A percentile compares a stretch with the other conserved stretches of the same genome.
Conservation (phyloP, 1,140 invertebrate species). For the Solenopsis fugax region DNA sequence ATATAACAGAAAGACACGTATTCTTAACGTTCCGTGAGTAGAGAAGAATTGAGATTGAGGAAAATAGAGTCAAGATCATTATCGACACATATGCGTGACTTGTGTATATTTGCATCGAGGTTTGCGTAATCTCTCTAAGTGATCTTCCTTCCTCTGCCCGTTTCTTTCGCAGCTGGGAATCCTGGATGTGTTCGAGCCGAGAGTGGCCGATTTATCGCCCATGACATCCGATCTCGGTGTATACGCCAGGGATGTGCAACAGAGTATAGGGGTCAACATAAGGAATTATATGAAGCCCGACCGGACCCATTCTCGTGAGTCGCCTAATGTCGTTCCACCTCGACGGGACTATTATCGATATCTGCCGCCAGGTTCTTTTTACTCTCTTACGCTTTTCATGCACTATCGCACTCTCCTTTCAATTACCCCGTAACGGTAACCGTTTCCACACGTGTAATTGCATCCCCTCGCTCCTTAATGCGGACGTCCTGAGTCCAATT, state of each 20-base stretch:
- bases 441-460: conserved; percentile 28
- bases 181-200: conserved; percentile 92
- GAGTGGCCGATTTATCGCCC: conserved; percentile 90
- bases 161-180: conserved; percentile 89
- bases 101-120: background rate
- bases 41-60: background rate
- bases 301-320: conserved; percentile 83
- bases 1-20: background rate
- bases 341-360: conserved; percentile 80
- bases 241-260: conserved; percentile 93
- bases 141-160: background rate
- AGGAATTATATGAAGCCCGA: conserved; percentile 90
- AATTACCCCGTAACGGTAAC: conserved; percentile 47
- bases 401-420: conserved; percentile 66
- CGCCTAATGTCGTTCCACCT: conserved; percentile 69
- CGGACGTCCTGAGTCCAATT: conserved; percentile 35
- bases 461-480: conserved; percentile 34
- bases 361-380: conserved; percentile 80
- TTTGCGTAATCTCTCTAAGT: background rate
- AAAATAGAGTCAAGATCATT: background rate
- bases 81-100: conserved; percentile 9
- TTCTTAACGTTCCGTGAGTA: conserved; percentile 6
- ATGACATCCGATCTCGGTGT: conserved; percentile 92
- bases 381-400: conserved; percentile 69
- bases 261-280: conserved; percentile 93